Conservation (phyloP, 2,113 vertebrate species). For the Drymodes brunneopygia region DNA sequence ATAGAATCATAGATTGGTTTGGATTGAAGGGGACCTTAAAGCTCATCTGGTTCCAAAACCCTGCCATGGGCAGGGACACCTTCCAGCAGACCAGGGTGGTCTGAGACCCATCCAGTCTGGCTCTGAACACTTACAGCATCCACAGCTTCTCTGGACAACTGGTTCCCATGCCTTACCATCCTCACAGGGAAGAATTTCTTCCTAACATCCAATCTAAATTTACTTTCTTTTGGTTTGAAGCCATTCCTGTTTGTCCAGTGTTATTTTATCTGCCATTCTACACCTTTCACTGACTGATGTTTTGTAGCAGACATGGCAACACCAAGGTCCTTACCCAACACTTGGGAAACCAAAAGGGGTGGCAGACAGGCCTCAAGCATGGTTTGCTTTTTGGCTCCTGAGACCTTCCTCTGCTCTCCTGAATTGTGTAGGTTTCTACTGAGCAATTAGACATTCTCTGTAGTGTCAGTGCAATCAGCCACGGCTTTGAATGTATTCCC, state of each 20-base stretch:
- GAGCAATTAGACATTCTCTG: not conserved
- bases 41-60: not conserved
- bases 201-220: not conserved
- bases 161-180: no score
- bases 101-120: not conserved
- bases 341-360: not conserved
- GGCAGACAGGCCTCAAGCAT: accelerated
- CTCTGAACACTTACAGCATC: not conserved
- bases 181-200: not conserved
- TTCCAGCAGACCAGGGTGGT: not conserved
- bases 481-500: not conserved
- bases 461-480: not conserved
- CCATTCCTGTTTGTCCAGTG: not conserved
- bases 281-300: not conserved
- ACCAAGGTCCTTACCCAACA: not conserved
- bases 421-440: not conserved
- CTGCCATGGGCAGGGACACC: not conserved
- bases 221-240: not conserved
- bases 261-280: not conserved
- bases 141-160: not conserved
- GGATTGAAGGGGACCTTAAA: not conserved
- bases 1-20: not conserved
- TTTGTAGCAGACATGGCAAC: not conserved
- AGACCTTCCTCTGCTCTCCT: not conserved
- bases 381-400: not conserved